Base-by-base conservation (phyloP, 2,113 vertebrate genomes). In the Myrmecobius fasciatus region DNA sequence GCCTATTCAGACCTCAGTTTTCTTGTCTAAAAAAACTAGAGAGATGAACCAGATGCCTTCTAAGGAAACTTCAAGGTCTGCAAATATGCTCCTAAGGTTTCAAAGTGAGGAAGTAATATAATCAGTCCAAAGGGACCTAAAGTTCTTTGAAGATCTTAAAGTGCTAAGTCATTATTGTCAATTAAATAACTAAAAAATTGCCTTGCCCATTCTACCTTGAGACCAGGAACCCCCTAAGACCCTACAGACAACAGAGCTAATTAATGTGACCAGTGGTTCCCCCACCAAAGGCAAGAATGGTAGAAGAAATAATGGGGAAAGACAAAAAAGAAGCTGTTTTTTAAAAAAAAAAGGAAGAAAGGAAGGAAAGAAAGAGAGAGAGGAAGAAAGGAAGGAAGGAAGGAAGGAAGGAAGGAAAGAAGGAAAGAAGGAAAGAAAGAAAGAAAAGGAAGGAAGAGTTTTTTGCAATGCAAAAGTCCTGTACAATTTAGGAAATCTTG, bases 391-490 rank as follows among this genome's bases (percentile, higher is more conserved):
- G 3, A 17, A 67, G 28, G 0, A 2, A 12, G 17, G 3, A n/a
- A 1, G 6, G 3, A 75, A 8, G 20, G 0, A 24, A n/a, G 17
- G 6, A 2, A 20, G 60, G 36, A 12, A 3, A 14, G 36, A 54
- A 25, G 53, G 25, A 25, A 6, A 3, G 25, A 8, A 24, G 25
- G 22, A 54, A 54, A 1, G 7, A 54, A 26, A 1, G 53, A 54
- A 25, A 8, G 46, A 11, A 1, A 11, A 20, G 17, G 17, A 11
- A 8, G 52, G 28, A 52, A 3, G 4, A 12, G 24, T 7, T 8
- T 56, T 56, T 56, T 56, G 25, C 26, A 60, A 60, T 60, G 28
- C 56, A 60, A 60, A 60, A 60, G 56, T 3, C 11, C 28, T 60
- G 8, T 60, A 31, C 3, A 2, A 60, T 4, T 60, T 60, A 60